Evolutionary conservation across 2,888 invertebrate genomes (phyloP).

Genomic region (Calephelis perditalis): DNA sequence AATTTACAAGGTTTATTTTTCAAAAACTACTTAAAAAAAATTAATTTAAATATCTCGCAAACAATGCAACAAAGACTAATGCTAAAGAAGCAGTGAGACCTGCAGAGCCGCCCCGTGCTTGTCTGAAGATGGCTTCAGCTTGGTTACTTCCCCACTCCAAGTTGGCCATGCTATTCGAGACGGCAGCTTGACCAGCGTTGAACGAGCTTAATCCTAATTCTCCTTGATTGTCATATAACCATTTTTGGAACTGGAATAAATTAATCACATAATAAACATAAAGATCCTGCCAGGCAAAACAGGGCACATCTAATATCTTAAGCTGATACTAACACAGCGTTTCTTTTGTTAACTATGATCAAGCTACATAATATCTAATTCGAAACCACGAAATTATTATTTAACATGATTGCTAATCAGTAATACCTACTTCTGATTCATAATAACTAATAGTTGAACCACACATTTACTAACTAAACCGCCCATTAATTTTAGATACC

Average conservation of each 20-base stretch:
- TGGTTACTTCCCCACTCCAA: slow-evolving; percentile 53
- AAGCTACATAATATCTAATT: too few relatives aligned
- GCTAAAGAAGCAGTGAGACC: slow-evolving; percentile 15
- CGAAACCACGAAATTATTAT: too few relatives aligned
- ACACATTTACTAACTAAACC: too few relatives aligned
- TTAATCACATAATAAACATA: background rate
- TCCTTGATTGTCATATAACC: slow-evolving; percentile 51
- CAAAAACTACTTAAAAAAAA: slow-evolving; percentile 4
- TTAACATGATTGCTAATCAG: too few relatives aligned
- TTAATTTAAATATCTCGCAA: slow-evolving; percentile 44
- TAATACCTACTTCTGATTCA: too few relatives aligned
- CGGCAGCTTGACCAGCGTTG: slow-evolving; percentile 37
- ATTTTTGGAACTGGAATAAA: slow-evolving; percentile 53
- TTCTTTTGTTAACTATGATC: too few relatives aligned
- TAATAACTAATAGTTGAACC: too few relatives aligned
- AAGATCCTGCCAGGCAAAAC: background rate
- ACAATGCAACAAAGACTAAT: slow-evolving; percentile 42
- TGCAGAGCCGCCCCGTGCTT: slow-evolving; percentile 39
- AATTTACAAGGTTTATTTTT: too few relatives aligned
- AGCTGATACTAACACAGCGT: too few relatives aligned
- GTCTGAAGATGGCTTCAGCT: slow-evolving; percentile 41
- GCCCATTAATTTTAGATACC: too few relatives aligned
- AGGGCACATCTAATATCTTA: too few relatives aligned
- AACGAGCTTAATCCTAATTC: slow-evolving; percentile 41
- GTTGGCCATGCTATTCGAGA: slow-evolving; percentile 45